A percentile compares a stretch with the other conserved stretches of the same genome.
Evolutionary conservation across 2,888 invertebrate species (phyloP).

Genomic region (Heteropelma amictum): DNA sequence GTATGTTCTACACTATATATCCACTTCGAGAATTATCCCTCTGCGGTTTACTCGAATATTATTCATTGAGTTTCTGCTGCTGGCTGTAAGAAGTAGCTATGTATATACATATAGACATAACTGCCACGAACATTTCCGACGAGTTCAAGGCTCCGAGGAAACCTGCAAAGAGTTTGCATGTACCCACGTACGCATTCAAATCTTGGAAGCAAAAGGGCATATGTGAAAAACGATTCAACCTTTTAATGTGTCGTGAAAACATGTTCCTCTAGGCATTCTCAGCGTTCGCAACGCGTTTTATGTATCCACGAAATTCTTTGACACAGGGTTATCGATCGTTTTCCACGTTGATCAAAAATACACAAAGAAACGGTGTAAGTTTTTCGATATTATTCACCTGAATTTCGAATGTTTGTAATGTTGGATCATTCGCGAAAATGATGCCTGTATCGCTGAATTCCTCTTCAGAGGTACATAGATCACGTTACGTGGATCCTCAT

Average conservation of each 20-base stretch:
- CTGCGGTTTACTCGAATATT: slow-evolving; percentile 46
- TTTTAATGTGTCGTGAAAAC: background rate
- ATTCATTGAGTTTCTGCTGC: slow-evolving; percentile 44
- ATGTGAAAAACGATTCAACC: background rate
- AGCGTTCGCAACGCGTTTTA: background rate
- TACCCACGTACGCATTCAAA: background rate
- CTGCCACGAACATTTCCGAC: background rate
- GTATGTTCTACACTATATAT: slow-evolving; percentile 9
- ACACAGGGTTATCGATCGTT: too few species aligned
- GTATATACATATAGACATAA: background rate
- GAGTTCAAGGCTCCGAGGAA: slow-evolving; percentile 38
- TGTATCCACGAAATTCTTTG: too few species aligned
- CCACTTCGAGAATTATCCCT: slow-evolving; percentile 42
- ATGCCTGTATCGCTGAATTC: too few species aligned
- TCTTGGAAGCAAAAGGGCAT: background rate
- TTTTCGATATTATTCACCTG: too few species aligned
- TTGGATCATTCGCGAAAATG: too few species aligned
- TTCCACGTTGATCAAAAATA: too few species aligned
- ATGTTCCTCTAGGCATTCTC: too few species aligned
- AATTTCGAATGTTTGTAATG: too few species aligned
- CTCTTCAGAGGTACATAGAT: too few species aligned
- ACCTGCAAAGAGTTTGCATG: slow-evolving; percentile 3
- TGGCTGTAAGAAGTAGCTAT: slow-evolving; percentile 1
- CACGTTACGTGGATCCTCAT: too few species aligned
- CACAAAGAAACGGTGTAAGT: too few species aligned